phyloP scores from a whole-genome alignment of 64 coral and sea anemone genomes.

The Platygyra sinensis region DNA sequence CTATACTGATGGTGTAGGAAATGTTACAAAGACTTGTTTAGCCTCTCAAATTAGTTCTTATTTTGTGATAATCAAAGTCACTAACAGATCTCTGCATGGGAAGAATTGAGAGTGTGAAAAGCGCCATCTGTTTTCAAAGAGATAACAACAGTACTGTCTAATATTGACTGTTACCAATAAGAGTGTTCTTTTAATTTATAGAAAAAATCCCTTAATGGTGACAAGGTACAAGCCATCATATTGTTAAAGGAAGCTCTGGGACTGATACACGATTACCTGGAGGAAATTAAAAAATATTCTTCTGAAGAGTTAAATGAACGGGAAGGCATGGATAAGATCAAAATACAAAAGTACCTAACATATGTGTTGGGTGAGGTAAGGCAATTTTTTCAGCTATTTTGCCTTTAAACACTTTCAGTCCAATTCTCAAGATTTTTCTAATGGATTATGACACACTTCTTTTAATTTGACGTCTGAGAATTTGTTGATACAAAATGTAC shows the following conservation, averaged over 20 bases:
- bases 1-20: too few relatives aligned
- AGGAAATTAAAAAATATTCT: background rate
- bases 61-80: too few relatives aligned
- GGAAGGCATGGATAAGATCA: conserved; percentile 8
- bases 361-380: conserved; percentile 38
- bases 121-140: too few relatives aligned
- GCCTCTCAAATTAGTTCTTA: too few relatives aligned
- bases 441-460: too few relatives aligned
- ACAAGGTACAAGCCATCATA: background rate
- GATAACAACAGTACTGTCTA: too few relatives aligned
- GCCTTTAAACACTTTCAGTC: background rate
- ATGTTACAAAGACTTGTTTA: too few relatives aligned
- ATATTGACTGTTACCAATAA: background rate
- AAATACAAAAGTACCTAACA: conserved; percentile 39
- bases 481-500: too few relatives aligned
- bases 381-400: background rate
- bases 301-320: background rate
- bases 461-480: too few relatives aligned
- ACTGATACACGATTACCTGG: conserved; percentile 19
- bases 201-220: conserved; percentile 25
- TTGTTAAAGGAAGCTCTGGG: conserved; percentile 31
- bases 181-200: background rate
- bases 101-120: too few relatives aligned
- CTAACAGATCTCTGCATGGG: too few relatives aligned
- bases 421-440: too few relatives aligned